Evolutionary conservation across 2,797 vertebrate genomes (phyloP).

Genomic region (Orientallactaga sibirica): DNA sequence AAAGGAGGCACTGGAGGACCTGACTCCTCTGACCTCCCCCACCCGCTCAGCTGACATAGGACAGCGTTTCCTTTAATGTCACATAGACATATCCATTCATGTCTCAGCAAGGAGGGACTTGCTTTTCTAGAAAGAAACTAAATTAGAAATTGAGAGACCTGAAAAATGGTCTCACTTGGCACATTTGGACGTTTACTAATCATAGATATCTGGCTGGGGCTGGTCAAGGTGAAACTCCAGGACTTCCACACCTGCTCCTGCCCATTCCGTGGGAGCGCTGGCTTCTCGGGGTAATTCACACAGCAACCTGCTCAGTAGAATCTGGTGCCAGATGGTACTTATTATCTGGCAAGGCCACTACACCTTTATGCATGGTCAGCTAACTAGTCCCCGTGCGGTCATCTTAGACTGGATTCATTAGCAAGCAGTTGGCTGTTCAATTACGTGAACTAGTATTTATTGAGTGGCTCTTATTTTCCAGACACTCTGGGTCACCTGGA

Average conservation of each 20-base stretch:
- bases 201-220: background rate
- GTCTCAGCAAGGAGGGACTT: background rate
- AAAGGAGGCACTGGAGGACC: background rate
- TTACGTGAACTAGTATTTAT: background rate
- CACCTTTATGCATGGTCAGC: background rate
- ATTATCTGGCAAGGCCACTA: background rate
- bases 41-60: background rate
- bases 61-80: too few species aligned
- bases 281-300: background rate
- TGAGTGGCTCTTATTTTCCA: background rate
- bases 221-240: background rate
- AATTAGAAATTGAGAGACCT: background rate
- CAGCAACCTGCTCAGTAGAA: background rate
- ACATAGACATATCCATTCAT: background rate
- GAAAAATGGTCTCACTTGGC: background rate
- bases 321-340: background rate
- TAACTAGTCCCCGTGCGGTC: background rate
- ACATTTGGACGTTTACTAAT: background rate
- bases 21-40: background rate
- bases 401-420: background rate
- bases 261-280: background rate
- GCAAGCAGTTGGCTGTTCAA: background rate
- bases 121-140: constrained; percentile 17
- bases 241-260: background rate
- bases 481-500: background rate